Evolutionary conservation across 2,797 vertebrate genomes (phyloP), one percentile per base, ranked within the genome.

Genomic region (Hephaestus fuliginosus): DNA sequence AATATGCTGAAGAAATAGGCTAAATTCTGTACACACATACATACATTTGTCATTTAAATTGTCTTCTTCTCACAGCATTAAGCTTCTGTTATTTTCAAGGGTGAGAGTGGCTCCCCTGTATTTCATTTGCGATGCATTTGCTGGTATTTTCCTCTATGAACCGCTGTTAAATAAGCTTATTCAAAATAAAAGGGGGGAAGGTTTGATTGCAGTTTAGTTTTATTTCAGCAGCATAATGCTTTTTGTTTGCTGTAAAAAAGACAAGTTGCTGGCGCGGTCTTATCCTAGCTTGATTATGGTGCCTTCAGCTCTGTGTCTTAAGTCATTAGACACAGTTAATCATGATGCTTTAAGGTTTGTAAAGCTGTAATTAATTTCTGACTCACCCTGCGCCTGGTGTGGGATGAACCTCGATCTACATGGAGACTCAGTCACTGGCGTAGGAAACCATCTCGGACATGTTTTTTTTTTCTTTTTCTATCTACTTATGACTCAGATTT

Each of bases 271-370:
- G 62, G 10, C 49, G 46, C 49, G 25, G 51, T n/a, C 12, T 51
- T 56, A 71, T 61, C 12, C 51, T 28, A 17, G 18, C 36, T 33
- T 72, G 44, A 82, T 80, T 74, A 18, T 70, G 49, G 10, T 25
- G 49, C 61, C 58, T 77, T 79, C 30, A 67, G 63, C 52, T 80
- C 63, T 67, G 9, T 55, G 61, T 78, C 61, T 46, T 63, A 20
- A 58, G 36, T 63, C 56, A 72, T 75, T 71, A 71, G 58, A 65
- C 73, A 67, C 75, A 70, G 61, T 70, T 71, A 70, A 77, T 74
- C 57, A 51, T 36, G 39, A 56, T 15, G 57, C 28, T 76, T 60
- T 65, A 61, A 80, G 60, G 46, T 46, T 70, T 70, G 36, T 51
- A 33, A 62, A 56, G 43, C 5, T 51, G 48, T 69, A 58, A 60